Base-by-base conservation (phyloP, 1,140 invertebrate species). In the Brachionus calyciflorus region DNA sequence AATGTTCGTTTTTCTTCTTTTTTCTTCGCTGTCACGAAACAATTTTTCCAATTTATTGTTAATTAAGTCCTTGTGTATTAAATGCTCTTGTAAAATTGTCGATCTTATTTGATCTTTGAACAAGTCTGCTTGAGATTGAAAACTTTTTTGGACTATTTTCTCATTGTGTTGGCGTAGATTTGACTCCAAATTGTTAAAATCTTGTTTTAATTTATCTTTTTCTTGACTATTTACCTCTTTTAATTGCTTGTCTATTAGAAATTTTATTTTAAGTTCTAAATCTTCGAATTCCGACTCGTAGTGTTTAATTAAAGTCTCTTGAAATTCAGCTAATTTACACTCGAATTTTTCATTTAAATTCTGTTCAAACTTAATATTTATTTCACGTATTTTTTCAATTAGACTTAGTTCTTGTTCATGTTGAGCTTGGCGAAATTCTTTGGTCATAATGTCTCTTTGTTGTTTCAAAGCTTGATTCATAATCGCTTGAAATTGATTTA, bases 201-300 rank as follows among this genome's bases (percentile, higher is more conserved):
- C 60, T 30, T 65, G 26, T 24, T 65, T 44, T 0, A 65, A 44
- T 41, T 65, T 37, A 10, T 44, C 24, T 44, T 65, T 65, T 28
- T 65, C 60, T 0, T 65, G 19, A 26, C 14, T 0, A 65, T 10
- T 24, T 28, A 24, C 17, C 21, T 65, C 60, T 44, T 65, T 65
- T 24, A 65, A 7, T 44, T 44, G 33, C 44, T 41, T 44, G 24
- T 65, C 40, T 9, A 65, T 65, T 17, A 65, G 14, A 44, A 44
- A 44, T 65, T 65, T 65, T 21, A 44, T 65, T 14, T 65, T 65
- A 37, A 65, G 3, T 28, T 65, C 60, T n/a, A 65, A 44, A 44
- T 65, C 60, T 24, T 65, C 60, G 37, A 65, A 65, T 44, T 65
- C 60, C 17, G 60, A 65, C 37, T 65, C 60, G 17, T 65, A 65